phyloP scores from a whole-genome alignment of 2,797 vertebrate species.

The Onychomys arenicola region DNA sequence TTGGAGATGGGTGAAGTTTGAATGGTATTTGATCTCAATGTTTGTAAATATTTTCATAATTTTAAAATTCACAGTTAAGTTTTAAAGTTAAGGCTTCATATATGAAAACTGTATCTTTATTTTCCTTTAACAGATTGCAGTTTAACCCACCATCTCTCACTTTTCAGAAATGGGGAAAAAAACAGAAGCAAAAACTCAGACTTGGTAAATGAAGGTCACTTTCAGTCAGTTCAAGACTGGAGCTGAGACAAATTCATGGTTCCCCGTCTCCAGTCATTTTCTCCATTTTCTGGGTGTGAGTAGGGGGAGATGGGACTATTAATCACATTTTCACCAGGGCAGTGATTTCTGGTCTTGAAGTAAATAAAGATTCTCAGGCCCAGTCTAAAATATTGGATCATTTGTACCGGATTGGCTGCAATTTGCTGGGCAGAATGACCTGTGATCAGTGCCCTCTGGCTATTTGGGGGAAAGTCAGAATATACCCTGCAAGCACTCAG shows the following conservation, averaged over 20 bases:
- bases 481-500: neutral
- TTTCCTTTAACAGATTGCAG: neutral
- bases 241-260: neutral
- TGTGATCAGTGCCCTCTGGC: neutral
- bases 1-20: neutral
- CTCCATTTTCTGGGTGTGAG: neutral
- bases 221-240: neutral
- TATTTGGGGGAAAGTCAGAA: neutral
- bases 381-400: conserved; percentile 7
- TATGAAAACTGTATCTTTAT: neutral
- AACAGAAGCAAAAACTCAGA: neutral
- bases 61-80: neutral
- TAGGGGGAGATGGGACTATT: neutral
- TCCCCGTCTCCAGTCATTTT: neutral
- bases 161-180: neutral
- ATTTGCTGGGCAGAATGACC: neutral
- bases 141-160: neutral
- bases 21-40: neutral
- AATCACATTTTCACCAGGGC: conserved; percentile 3
- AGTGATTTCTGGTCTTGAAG: neutral
- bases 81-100: neutral
- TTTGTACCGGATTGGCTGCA: neutral
- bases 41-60: neutral
- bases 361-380: neutral
- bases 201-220: neutral